Evolutionary conservation across 2,888 invertebrate species (phyloP).

Genomic region (Stramonita haemastoma): DNA sequence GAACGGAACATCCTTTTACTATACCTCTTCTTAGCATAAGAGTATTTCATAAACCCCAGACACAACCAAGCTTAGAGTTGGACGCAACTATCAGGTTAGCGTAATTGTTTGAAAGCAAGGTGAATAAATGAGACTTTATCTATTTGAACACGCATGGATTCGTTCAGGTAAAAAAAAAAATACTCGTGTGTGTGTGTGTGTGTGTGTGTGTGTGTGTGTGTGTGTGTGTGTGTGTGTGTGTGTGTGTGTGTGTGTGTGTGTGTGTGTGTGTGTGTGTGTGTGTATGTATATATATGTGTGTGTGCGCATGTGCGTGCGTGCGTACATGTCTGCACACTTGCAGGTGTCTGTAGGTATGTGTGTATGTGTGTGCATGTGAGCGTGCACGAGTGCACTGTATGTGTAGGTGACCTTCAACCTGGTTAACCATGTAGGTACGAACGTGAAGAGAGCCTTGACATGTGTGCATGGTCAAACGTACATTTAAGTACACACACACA

Average conservation of each 20-base stretch:
- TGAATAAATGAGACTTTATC: not conserved
- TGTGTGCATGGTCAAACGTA: too few relatives aligned
- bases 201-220: not conserved
- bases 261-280: not conserved
- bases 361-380: not conserved
- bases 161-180: too few relatives aligned
- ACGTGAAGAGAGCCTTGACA: too few relatives aligned
- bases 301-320: not conserved
- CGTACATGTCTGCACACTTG: not conserved
- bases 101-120: not conserved
- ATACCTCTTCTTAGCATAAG: not conserved
- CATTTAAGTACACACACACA: too few relatives aligned
- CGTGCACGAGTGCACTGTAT: not conserved
- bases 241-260: not conserved
- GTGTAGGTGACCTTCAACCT: not conserved
- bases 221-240: not conserved
- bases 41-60: not conserved
- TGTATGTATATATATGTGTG: not conserved
- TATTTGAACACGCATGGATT: not conserved
- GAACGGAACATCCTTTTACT: too few relatives aligned
- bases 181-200: constrained; percentile 8
- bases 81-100: not conserved
- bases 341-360: not conserved
- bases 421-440: not conserved
- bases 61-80: not conserved